Base-by-base conservation (phyloP, 2,888 invertebrate species). In the Dastarcus helophoroides region DNA sequence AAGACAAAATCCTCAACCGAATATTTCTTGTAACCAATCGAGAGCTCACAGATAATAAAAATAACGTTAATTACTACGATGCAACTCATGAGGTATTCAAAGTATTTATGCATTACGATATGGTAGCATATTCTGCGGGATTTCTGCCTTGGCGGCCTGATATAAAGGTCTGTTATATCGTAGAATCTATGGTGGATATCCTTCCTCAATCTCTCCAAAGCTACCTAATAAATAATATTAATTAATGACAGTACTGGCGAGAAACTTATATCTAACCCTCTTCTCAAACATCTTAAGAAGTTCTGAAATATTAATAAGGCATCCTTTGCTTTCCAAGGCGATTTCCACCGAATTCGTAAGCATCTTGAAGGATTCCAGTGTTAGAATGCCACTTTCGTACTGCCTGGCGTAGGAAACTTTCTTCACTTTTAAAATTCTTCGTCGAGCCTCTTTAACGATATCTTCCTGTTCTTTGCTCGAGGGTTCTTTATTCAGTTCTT, bases 321-420 rank as follows among this genome's bases (percentile, higher is more conserved):
- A 51, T 2, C 63, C 62, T 5, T 62, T 55, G 3, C 62, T 59
- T 31, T 69, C 69, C 1, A 65, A 63, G 0, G 67, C 66, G 1
- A 63, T 59, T 21, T 69, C 68, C 1, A 67, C 63, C 0, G 66
- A 64, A 28, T 70, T 70, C 5, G 68, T 65, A 9, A 75, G 48
- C 1, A 65, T 56, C 24, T 67, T 53, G 1, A 73, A 69, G 1
- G 71, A 71, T 3, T 71, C 68, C 32, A 70, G 65, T 23, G 72
- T 69, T 35, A 75, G 58, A 55, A 74, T 67, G 0, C 74, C 74
- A 31, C 71, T 69, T 42, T 73, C 73, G 41, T 68, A 73, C 48
- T 75, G 75, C 1, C 71, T 56, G 71, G 73, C 71, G 43, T 70
- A 74, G 0, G 71, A 72, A 43, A 73, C 73, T 55, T 72, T 73